Evolutionary conservation across 2,113 vertebrate genomes (phyloP).

Genomic region (Fukomys damarensis): DNA sequence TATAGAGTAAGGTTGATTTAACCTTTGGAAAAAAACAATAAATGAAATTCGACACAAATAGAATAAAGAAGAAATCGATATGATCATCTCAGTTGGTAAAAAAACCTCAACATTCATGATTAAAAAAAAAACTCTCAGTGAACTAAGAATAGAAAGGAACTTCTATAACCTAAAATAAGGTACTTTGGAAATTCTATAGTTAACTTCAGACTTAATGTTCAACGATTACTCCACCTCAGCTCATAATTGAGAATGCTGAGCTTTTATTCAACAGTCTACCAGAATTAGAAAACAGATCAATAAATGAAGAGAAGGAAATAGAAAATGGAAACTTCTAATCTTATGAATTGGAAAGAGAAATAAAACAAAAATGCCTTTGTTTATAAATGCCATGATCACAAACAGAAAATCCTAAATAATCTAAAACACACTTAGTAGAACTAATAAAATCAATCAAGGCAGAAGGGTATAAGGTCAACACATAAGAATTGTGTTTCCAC

Average conservation of each 20-base stretch:
- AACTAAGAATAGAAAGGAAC: neutral
- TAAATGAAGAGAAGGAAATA: neutral
- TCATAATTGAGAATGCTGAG: neutral
- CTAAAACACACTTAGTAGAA: neutral
- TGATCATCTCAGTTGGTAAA: neutral
- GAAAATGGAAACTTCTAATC: neutral
- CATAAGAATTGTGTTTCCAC: neutral
- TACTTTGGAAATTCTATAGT: neutral
- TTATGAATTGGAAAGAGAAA: neutral
- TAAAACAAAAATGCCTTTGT: neutral
- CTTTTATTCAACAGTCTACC: neutral
- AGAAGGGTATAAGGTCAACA: neutral
- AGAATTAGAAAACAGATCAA: neutral
- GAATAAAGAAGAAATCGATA: neutral
- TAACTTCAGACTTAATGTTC: neutral
- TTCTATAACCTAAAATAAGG: neutral
- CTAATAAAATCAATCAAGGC: neutral
- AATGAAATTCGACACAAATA: neutral
- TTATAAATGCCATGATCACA: neutral
- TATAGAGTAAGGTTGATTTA: neutral
- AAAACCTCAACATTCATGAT: neutral
- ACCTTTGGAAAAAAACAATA: conserved; percentile 4
- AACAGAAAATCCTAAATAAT: neutral
- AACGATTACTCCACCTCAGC: neutral
- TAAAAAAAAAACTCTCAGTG: neutral